phyloP scores from a whole-genome alignment of 2,888 invertebrate species.

The Marronus borbonicus region DNA sequence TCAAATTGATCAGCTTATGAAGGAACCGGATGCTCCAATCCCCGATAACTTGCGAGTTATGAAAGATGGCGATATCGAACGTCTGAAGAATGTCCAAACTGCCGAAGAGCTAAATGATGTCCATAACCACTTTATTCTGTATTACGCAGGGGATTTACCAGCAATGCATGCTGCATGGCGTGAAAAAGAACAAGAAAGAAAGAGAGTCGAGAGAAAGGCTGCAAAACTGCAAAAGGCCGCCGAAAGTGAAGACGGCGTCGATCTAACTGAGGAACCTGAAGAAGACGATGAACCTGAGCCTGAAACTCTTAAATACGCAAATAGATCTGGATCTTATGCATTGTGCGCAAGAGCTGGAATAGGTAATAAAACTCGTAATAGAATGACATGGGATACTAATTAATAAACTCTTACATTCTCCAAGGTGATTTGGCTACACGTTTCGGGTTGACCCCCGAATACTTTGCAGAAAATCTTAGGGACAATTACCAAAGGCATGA shows the following conservation, averaged over 20 bases:
- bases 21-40: slow-evolving; percentile 86
- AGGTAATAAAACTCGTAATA: slow-evolving; percentile 58
- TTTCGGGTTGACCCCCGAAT: slow-evolving; percentile 94
- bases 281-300: slow-evolving; percentile 74
- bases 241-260: slow-evolving; percentile 78
- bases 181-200: slow-evolving; percentile 78
- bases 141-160: slow-evolving; percentile 89
- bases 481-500: slow-evolving; percentile 97
- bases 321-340: slow-evolving; percentile 90
- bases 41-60: slow-evolving; percentile 88
- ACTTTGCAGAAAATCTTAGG: slow-evolving; percentile 96
- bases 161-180: slow-evolving; percentile 85
- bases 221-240: slow-evolving; percentile 71
- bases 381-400: too few species aligned
- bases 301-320: slow-evolving; percentile 86
- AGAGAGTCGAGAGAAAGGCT: slow-evolving; percentile 72
- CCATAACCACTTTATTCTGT: slow-evolving; percentile 92
- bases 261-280: slow-evolving; percentile 74
- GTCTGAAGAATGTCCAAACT: slow-evolving; percentile 83
- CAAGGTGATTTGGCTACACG: slow-evolving; percentile 87
- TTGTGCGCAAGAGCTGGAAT: slow-evolving; percentile 90
- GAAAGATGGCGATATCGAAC: slow-evolving; percentile 88
- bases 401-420: too few species aligned
- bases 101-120: slow-evolving; percentile 95
- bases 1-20: slow-evolving; percentile 87